Evolutionary conservation across 2,113 vertebrate genomes (phyloP), one percentile per base, ranked within the genome.

Genomic region (Astur gentilis): DNA sequence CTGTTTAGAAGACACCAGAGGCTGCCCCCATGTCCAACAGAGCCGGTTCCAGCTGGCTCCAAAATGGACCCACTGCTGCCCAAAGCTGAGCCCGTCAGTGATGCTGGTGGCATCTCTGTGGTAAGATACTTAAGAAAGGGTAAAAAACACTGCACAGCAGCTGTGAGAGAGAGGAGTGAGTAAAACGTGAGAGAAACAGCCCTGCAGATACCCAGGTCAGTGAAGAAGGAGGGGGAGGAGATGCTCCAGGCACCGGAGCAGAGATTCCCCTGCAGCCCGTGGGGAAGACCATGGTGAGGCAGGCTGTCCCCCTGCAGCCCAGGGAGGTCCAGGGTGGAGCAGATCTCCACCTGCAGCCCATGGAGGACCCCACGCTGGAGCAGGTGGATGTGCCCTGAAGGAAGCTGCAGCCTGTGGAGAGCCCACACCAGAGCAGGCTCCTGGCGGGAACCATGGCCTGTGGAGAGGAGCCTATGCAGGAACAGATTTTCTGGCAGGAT

Each of bases 21-120:
- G 52, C 40, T 67, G 18, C 5, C 4, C 8, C 32, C 11, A 13
- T 0, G 0, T 42, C 40, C 38, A 31, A 45, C 9, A 71, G 19
- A 57, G n/a, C 19, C 13, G 29, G 19, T 13, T 54, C 70, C 54
- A 58, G 36, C 9, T 2, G 3, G 13, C 82, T 71, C 16, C 32
- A 61, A 23, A 81, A 26, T 0, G 3, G 29, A 17, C 16, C 7
- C 3, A 2, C 7, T 2, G 0, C 19, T 61, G 29, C 6, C 29
- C 66, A 32, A 50, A 19, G n/a, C 40, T 34, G 7, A 71, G 29
- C 32, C 44, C 2, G 1, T 36, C 55, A 57, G 50, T 27, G 57
- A 42, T 38, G 34, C 36, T 90, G 86, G 29, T 23, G 36, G 52
- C 10, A 4, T 19, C 29, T 76, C 62, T 90, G 34, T 40, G 13